Base-by-base conservation (phyloP, 2,888 invertebrate genomes). In the Erebia epiphron region DNA sequence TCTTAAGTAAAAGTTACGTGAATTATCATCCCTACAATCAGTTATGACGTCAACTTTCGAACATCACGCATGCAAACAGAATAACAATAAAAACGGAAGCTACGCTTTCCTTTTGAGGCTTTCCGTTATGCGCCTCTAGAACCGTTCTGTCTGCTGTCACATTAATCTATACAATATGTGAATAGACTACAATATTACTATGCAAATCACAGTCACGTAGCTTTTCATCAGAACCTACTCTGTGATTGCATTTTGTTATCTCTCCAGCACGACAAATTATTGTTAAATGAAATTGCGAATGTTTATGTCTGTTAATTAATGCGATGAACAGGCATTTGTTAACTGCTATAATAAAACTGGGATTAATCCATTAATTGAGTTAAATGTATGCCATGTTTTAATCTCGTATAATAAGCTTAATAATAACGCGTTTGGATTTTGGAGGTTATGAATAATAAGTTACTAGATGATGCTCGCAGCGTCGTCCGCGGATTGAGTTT, bases 61-160 rank as follows among this genome's bases (percentile, higher is more conserved):
- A 54, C 16, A 66, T 50, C 50, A 66, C 61, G 61, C 57, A n/a
- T 18, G 49, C 64, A 43, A 64, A 64, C 63, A n/a, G 74, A 74
- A 71, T 72, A 69, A 69, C 70, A 72, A 72, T 72, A 50, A 62
- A 67, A 64, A 63, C 69, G 72, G 72, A 74, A 72, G 72, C n/a
- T 5, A 58, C 52, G 61, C 58, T 69, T 70, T 67, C 70, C 74
- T 72, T 74, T 70, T 2, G 26, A 56, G 74, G 67, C 57, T 43
- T 70, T 70, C 74, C 74, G 72, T 62, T 71, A 71, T 60, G 60
- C 41, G 21, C 18, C 56, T 21, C 54, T 10, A 61, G 67, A 43
- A 70, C 64, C 67, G 70, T 67, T 70, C 26, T 64, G 67, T 67
- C 62, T 52, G 21, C 60, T 69, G 69, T 61, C 65, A 66, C 63